These are phyloP conservation scores for Pagetopsis macropterus DNA, from an alignment of 2,797 vertebrate genomes.

Conservation along the genomic window DNA sequence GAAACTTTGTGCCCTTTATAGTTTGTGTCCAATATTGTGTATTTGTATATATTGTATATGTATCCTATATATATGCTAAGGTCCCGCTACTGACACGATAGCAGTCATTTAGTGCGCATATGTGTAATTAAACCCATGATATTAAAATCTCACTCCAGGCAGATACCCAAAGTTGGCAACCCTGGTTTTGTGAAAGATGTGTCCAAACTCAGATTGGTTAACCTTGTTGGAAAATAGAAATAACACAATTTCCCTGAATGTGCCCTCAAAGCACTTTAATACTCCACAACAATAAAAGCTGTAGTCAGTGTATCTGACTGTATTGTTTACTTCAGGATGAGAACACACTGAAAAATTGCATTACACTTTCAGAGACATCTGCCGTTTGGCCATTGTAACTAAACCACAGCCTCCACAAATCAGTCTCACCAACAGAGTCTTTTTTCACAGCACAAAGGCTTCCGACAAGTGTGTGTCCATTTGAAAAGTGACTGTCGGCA, in stretches of 20 bases:
- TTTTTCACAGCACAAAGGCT: conserved; percentile 60
- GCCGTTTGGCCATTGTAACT: conserved; percentile 46
- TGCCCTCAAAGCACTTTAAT: neutral
- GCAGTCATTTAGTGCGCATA: too few species aligned
- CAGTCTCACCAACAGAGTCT: conserved; percentile 42
- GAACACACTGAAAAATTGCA: conserved; percentile 27
- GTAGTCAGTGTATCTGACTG: conserved; percentile 11
- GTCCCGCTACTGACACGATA: too few species aligned
- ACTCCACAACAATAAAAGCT: neutral
- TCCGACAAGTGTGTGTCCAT: conserved; percentile 61
- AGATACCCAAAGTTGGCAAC: too few species aligned
- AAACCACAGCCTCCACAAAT: conserved; percentile 56
- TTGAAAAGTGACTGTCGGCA: conserved; percentile 73
- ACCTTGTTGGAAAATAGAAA: conserved; percentile 9
- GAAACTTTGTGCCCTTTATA: too few species aligned
- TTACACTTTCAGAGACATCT: conserved; percentile 46
- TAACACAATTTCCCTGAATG: conserved; percentile 12
- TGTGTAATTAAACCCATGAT: too few species aligned
- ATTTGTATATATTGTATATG: too few species aligned
- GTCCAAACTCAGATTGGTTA: neutral
- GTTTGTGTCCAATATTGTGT: too few species aligned
- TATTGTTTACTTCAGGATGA: conserved; percentile 36
- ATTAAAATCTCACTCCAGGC: too few species aligned
- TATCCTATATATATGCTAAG: too few species aligned
- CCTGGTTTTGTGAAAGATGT: neutral